Conservation (phyloP, 2,888 invertebrate genomes). For the Nomada ruficornis region DNA sequence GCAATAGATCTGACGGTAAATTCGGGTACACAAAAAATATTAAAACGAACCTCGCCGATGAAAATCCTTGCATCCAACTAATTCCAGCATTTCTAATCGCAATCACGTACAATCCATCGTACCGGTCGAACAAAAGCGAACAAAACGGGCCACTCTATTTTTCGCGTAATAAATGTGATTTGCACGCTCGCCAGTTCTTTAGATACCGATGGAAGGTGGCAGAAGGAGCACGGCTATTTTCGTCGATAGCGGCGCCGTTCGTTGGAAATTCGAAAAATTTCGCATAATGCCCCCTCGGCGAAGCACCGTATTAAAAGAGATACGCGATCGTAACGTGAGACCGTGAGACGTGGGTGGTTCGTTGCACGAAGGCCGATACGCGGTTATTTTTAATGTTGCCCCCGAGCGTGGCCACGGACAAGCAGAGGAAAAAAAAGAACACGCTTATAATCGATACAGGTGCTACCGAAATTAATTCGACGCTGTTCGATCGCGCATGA, state of each 20-base stretch:
- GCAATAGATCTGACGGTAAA: no score
- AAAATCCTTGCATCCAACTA: no score
- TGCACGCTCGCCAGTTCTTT: conserved; percentile 51
- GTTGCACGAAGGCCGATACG: conserved; percentile 56
- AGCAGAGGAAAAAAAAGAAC: conserved; percentile 36
- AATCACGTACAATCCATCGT: not conserved
- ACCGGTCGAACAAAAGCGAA: not conserved
- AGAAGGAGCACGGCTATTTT: conserved; percentile 50
- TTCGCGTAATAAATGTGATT: conserved; percentile 57
- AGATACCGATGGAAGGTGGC: conserved; percentile 51
- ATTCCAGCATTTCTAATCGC: not conserved
- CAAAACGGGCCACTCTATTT: conserved; percentile 46
- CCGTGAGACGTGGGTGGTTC: conserved; percentile 65
- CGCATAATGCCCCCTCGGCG: conserved; percentile 31
- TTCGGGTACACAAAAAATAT: no score
- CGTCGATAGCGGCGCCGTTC: conserved; percentile 50
- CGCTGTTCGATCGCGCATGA: conserved; percentile 22
- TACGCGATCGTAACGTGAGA: conserved; percentile 72
- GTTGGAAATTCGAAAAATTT: conserved; percentile 59
- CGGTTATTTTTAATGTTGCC: conserved; percentile 71
- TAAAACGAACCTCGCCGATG: no score
- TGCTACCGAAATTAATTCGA: conserved; percentile 49
- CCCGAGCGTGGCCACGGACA: conserved; percentile 35
- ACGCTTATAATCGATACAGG: conserved; percentile 58
- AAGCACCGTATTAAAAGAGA: conserved; percentile 62